Percentiles rank a stretch among this genome's conserved stretches.
These are phyloP conservation scores for Propithecus deckenii DNA, from an alignment of 2,797 vertebrate genomes.

Conservation along the genomic window DNA sequence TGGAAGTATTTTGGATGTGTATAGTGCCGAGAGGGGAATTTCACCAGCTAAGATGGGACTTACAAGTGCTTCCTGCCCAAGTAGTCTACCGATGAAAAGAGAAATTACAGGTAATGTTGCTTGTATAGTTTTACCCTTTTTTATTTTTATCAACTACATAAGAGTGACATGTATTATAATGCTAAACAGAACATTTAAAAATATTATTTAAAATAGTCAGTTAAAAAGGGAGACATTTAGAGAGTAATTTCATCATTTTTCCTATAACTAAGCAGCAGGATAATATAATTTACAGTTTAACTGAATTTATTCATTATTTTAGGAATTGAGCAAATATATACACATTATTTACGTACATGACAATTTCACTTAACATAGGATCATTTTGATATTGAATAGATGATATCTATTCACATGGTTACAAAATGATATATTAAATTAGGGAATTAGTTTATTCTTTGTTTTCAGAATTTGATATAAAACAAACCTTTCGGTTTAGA, in stretches of 20 bases:
- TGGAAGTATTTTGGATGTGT: constrained; percentile 95
- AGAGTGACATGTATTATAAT: not conserved
- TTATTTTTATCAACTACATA: not conserved
- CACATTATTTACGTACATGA: not conserved
- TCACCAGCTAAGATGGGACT: constrained; percentile 91
- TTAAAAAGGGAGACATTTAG: constrained; percentile 6
- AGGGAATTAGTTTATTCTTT: not conserved
- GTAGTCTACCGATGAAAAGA: constrained; percentile 93
- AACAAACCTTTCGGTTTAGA: not conserved
- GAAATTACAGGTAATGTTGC: constrained; percentile 92
- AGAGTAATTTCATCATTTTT: not conserved
- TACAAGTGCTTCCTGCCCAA: constrained; percentile 91
- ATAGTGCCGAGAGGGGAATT: constrained; percentile 93
- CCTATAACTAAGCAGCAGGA: not conserved
- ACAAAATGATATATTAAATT: not conserved
- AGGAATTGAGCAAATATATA: not conserved
- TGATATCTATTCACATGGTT: not conserved
- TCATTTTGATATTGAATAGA: not conserved
- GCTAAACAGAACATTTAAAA: not conserved
- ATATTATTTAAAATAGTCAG: not conserved
- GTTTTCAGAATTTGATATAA: not conserved
- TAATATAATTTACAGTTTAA: not conserved
- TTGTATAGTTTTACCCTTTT: constrained; percentile 48
- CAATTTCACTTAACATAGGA: not conserved
- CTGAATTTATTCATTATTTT: not conserved